These are phyloP conservation scores for Napeogenes sylphis DNA, from an alignment of 2,888 invertebrate species.

Conservation along the genomic window DNA sequence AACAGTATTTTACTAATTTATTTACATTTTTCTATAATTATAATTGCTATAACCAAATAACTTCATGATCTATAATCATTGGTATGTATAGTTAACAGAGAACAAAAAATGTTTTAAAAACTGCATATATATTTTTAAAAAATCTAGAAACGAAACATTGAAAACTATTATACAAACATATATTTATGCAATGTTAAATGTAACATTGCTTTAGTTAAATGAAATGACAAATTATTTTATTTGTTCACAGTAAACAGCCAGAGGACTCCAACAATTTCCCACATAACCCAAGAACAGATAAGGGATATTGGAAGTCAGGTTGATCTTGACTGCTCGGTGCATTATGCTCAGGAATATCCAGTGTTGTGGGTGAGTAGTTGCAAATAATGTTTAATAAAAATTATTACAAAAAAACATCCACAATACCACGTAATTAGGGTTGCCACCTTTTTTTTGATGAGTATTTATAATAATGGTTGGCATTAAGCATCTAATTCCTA, in stretches of 20 bases:
- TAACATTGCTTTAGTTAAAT: too few species aligned
- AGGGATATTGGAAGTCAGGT: conserved; percentile 94
- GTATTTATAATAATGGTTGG: too few species aligned
- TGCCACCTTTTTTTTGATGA: too few species aligned
- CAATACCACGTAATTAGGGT: too few species aligned
- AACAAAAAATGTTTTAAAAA: too few species aligned
- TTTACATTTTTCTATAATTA: neutral
- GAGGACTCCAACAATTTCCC: conserved; percentile 92
- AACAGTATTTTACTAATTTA: too few species aligned
- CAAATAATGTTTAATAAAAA: neutral
- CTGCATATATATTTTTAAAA: too few species aligned
- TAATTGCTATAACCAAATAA: neutral
- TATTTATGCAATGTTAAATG: too few species aligned
- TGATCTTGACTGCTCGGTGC: conserved; percentile 92
- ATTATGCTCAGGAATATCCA: conserved; percentile 91
- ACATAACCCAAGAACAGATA: conserved; percentile 94
- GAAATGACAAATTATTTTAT: neutral
- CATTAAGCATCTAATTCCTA: too few species aligned
- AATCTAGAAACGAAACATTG: too few species aligned
- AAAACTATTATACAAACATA: too few species aligned
- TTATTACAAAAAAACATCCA: neutral
- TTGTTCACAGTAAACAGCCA: conserved; percentile 78
- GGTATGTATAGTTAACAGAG: too few species aligned
- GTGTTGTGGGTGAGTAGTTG: conserved; percentile 83
- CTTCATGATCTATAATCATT: neutral